phyloP scores from a whole-genome alignment of 2,113 vertebrate species.

The Charina bottae region DNA sequence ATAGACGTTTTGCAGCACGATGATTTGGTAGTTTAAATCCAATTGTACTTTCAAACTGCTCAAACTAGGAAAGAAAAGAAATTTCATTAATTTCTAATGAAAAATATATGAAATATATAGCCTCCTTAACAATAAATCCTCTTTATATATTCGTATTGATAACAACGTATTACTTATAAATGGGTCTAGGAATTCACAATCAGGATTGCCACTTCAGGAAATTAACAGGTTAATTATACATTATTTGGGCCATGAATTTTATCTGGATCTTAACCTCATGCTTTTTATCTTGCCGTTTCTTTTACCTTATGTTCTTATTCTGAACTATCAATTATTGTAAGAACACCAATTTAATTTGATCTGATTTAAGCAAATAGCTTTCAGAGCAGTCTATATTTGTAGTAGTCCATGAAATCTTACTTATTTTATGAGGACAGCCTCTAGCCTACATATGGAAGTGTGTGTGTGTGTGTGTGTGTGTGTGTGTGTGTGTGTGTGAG shows the following conservation, averaged over 20 bases:
- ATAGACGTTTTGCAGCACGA: conserved; percentile 93
- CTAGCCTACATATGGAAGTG: neutral
- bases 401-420: neutral
- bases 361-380: too few relatives aligned
- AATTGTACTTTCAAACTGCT: conserved; percentile 98
- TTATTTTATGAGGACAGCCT: neutral
- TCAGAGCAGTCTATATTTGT: neutral
- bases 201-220: conserved; percentile 1
- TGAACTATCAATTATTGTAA: too few relatives aligned
- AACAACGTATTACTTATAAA: neutral
- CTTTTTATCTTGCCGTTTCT: too few relatives aligned
- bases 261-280: too few relatives aligned
- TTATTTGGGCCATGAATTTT: too few relatives aligned
- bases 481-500: neutral
- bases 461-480: too few relatives aligned
- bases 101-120: neutral
- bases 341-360: too few relatives aligned
- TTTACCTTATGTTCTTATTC: too few relatives aligned
- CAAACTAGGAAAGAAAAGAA: conserved; percentile 81
- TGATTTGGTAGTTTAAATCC: conserved; percentile 98
- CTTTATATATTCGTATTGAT: fast-evolving
- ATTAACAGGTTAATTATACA: neutral
- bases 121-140: neutral
- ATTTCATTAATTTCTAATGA: conserved; percentile 1
- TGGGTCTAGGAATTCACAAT: neutral